Base-by-base conservation (phyloP, 2,113 vertebrate genomes). In the Hiodon tergisus region DNA sequence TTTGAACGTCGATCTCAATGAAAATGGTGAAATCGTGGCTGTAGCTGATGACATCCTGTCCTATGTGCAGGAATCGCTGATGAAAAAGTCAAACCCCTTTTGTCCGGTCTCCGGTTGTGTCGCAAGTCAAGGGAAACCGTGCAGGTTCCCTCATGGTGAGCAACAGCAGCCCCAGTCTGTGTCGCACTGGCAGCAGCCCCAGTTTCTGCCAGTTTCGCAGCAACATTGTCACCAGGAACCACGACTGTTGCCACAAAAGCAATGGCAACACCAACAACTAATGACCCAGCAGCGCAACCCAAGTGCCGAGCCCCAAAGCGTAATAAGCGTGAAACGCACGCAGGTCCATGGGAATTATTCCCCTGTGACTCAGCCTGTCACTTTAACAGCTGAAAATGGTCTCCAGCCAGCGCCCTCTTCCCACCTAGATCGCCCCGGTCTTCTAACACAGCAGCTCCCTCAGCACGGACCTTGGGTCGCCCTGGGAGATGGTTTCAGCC, bases 1-100 rank as follows among this genome's bases (percentile, higher is more conserved):
- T 84, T 90, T 92, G 73, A 85, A 85, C 80, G 75, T 81, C 14
- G 88, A 92, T 17, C 70, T 82, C 58, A 86, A 89, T 73, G 88
- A 90, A 72, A 83, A 84, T 52, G 81, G 81, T 71, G 87, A 91
- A 68, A 82, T 91, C 0, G 53, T 70, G 17, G 90, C 93, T 61
- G 76, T 94, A 78, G 89, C 89, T 3, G 92, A 94, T 2, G 91
- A 93, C 80, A 92, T 94, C 76, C 81, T 95, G 75, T 89, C 88
- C 0, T 94, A 91, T 0, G 86, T 94, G 63, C 91, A 94, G 71
- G 91, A 93, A 71, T 93, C 92, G 65, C 84, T 95, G 79, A 85
- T 80, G 57, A 86, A 70, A 78, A 92, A 89, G 69, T 77, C 89
- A 2, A 73, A 92, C 68, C 31, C 31, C 31, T 31, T 31, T 31